phyloP scores from a whole-genome alignment of 2,113 vertebrate genomes.

The Bufo gargarizans region DNA sequence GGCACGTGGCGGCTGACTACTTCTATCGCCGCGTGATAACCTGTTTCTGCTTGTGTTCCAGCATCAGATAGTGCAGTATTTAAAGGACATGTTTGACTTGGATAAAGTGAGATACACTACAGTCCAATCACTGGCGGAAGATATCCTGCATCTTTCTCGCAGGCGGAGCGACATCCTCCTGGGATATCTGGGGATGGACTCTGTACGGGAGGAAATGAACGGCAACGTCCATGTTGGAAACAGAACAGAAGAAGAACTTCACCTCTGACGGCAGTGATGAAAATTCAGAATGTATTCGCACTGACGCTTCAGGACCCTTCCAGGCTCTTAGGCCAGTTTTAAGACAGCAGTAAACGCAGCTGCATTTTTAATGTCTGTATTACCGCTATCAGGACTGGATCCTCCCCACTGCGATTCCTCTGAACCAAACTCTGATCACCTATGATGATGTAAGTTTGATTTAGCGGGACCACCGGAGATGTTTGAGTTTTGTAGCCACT shows the following conservation, averaged over 20 bases:
- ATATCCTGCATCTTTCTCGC: constrained; percentile 90
- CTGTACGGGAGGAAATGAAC: constrained; percentile 76
- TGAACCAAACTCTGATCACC: no score
- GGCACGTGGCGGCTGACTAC: no score
- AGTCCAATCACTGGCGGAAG: constrained; percentile 81
- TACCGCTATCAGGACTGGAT: neutral
- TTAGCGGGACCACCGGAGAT: neutral
- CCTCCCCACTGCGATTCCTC: neutral
- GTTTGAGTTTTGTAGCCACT: neutral
- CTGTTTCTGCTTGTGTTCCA: constrained; percentile 60
- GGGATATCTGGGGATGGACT: constrained; percentile 83
- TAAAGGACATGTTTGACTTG: constrained; percentile 96
- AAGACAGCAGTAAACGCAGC: neutral
- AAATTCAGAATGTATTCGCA: neutral
- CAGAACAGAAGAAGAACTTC: neutral
- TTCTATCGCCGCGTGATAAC: neutral
- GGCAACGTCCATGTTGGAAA: constrained; percentile 64
- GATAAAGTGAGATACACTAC: constrained; percentile 94
- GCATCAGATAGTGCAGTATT: constrained; percentile 96
- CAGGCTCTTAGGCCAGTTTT: no score
- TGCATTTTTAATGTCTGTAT: no score
- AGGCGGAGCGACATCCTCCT: constrained; percentile 92
- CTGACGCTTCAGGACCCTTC: neutral
- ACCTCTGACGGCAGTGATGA: neutral
- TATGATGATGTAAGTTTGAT: neutral